These are phyloP conservation scores for Heliothis peltigera DNA, from an alignment of 2,888 invertebrate species.

Conservation along the genomic window DNA sequence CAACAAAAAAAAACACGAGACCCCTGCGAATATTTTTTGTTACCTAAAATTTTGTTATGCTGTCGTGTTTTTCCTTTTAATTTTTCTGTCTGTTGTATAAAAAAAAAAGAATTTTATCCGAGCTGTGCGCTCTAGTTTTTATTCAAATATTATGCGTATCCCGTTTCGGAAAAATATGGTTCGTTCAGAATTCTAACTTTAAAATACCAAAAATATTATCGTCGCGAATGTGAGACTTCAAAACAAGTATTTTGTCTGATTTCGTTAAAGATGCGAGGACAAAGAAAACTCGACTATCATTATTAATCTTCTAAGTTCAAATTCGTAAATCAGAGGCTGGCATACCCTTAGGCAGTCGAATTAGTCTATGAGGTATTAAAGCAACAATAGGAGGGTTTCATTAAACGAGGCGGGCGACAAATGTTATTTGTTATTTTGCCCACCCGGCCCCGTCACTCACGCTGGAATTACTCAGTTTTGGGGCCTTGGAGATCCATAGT, in stretches of 20 bases:
- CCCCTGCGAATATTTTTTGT: constrained; percentile 15
- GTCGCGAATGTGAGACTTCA: not conserved
- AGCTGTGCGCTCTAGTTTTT: not conserved
- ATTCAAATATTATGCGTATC: constrained; percentile 12
- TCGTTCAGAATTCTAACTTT: not conserved
- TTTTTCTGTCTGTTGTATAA: constrained; percentile 5
- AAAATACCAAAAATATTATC: not conserved
- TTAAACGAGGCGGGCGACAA: constrained; percentile 60
- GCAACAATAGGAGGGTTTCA: constrained; percentile 57
- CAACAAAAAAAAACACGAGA: constrained; percentile 23
- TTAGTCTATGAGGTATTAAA: constrained; percentile 50
- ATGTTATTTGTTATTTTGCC: constrained; percentile 63
- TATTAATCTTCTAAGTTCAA: constrained; percentile 11
- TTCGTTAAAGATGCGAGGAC: not conserved
- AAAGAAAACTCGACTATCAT: constrained; percentile 6
- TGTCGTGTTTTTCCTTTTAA: constrained; percentile 13
- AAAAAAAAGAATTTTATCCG: constrained; percentile 7
- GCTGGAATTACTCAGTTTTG: constrained; percentile 50
- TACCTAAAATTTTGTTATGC: constrained; percentile 17
- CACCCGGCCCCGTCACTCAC: constrained; percentile 49
- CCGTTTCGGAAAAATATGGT: constrained; percentile 4
- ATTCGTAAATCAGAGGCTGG: constrained; percentile 10
- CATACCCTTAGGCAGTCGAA: constrained; percentile 7
- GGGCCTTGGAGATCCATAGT: constrained; percentile 5
- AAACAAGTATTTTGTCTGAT: constrained; percentile 8